phyloP scores from a whole-genome alignment of 1,140 invertebrate genomes.

The Drosophila fuyamai region DNA sequence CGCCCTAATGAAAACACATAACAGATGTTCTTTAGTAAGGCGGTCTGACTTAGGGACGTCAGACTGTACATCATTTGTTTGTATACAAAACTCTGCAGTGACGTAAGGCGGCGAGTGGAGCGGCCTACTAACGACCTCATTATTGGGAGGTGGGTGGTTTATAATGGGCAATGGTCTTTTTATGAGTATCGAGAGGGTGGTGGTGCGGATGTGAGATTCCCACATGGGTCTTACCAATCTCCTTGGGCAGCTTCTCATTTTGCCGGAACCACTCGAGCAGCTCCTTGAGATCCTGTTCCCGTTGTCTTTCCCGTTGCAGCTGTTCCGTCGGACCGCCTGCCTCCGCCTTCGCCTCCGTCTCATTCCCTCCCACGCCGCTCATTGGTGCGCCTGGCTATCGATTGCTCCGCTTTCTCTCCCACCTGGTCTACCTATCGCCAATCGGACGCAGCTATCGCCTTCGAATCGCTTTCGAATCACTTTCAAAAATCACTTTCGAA shows the following conservation, averaged over 20 bases:
- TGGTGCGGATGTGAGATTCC: conserved; percentile 12
- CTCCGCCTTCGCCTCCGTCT: conserved; percentile 1
- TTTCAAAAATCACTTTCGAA: conserved; percentile 22
- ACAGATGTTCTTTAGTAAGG: too few species aligned
- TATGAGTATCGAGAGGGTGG: conserved; percentile 5
- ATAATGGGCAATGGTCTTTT: background rate
- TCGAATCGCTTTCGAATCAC: conserved; percentile 11
- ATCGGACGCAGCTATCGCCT: conserved; percentile 15
- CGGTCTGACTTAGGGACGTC: background rate
- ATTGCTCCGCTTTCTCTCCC: background rate
- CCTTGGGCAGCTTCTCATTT: conserved; percentile 74
- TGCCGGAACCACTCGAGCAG: conserved; percentile 64
- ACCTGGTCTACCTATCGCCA: conserved; percentile 19
- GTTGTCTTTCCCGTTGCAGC: background rate
- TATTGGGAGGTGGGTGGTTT: conserved; percentile 29
- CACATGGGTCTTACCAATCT: conserved; percentile 67
- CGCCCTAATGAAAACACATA: too few species aligned
- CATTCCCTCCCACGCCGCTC: conserved; percentile 34
- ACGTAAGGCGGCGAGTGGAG: conserved; percentile 49
- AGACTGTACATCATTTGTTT: conserved; percentile 16
- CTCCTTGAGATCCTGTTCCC: conserved; percentile 59
- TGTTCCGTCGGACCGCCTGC: background rate
- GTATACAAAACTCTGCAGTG: conserved; percentile 31
- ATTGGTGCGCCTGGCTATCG: conserved; percentile 41
- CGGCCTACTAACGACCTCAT: conserved; percentile 73